A percentile compares a stretch with the other conserved stretches of the same genome.
Evolutionary conservation across 2,888 invertebrate species (phyloP).

Genomic region (Lithodes maja): DNA sequence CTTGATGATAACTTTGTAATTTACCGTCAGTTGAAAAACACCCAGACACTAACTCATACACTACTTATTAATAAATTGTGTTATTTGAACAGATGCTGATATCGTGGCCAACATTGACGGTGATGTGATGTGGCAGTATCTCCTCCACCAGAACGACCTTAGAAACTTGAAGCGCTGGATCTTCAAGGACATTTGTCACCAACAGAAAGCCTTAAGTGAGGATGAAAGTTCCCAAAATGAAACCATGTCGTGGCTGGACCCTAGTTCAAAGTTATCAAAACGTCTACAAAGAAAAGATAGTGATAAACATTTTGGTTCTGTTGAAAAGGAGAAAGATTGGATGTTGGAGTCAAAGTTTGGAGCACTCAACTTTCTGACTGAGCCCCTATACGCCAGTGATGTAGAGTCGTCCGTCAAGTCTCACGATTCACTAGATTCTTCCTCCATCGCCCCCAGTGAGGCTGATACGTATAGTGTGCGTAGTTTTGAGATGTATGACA

Average conservation of each 20-base stretch:
- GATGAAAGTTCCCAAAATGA: slow-evolving; percentile 1
- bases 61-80: neutral
- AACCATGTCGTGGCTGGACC: slow-evolving; percentile 34
- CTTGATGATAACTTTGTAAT: too few relatives aligned
- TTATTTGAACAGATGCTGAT: slow-evolving; percentile 40
- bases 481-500: slow-evolving; percentile 47
- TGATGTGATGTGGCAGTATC: slow-evolving; percentile 53
- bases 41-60: too few relatives aligned
- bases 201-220: neutral
- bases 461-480: slow-evolving; percentile 44
- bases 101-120: slow-evolving; percentile 49
- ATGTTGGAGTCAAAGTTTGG: slow-evolving; percentile 16
- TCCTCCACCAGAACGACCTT: slow-evolving; percentile 51
- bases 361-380: slow-evolving; percentile 41
- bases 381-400: slow-evolving; percentile 53
- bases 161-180: slow-evolving; percentile 54
- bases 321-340: neutral
- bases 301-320: neutral
- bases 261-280: slow-evolving; percentile 5
- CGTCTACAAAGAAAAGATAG: neutral
- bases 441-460: slow-evolving; percentile 39
- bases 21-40: too few relatives aligned
- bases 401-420: slow-evolving; percentile 45
- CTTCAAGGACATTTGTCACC: slow-evolving; percentile 34
- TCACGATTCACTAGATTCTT: slow-evolving; percentile 47